Conservation (phyloP, 1,140 invertebrate species). For the Steinernema khuongi region DNA sequence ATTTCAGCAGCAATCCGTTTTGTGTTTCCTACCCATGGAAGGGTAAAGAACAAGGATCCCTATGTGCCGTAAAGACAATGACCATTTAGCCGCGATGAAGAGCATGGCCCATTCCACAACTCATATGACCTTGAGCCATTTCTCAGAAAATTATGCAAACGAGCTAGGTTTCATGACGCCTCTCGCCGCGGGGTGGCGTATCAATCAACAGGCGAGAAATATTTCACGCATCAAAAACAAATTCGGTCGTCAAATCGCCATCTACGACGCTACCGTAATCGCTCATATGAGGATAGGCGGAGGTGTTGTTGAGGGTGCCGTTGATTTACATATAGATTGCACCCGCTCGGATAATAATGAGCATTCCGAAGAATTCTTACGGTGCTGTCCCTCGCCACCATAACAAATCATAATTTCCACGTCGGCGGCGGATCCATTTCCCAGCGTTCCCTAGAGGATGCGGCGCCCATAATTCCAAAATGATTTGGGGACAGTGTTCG, state of each 20-base stretch:
- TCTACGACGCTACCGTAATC: conserved; percentile 1
- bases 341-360: not conserved
- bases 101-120: no score
- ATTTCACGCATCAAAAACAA: conserved; percentile 1
- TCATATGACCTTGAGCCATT: not conserved
- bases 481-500: not conserved
- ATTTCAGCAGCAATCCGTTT: not conserved
- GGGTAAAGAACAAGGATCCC: no score
- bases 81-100: no score
- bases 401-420: conserved; percentile 12
- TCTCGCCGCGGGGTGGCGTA: conserved; percentile 1
- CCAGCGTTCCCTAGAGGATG: not conserved
- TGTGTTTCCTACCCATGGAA: no score
- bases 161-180: not conserved
- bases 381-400: not conserved
- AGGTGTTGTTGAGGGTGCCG: not conserved
- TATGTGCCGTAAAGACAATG: no score
- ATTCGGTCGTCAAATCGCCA: not conserved
- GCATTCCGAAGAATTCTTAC: not conserved
- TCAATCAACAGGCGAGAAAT: conserved; percentile 4
- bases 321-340: conserved; percentile 8
- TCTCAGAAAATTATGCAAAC: not conserved
- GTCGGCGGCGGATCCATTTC: not conserved
- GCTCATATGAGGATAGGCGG: not conserved
- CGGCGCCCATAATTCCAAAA: not conserved